Evolutionary conservation across 2,888 invertebrate species (phyloP).

Genomic region (Meloe dianella): DNA sequence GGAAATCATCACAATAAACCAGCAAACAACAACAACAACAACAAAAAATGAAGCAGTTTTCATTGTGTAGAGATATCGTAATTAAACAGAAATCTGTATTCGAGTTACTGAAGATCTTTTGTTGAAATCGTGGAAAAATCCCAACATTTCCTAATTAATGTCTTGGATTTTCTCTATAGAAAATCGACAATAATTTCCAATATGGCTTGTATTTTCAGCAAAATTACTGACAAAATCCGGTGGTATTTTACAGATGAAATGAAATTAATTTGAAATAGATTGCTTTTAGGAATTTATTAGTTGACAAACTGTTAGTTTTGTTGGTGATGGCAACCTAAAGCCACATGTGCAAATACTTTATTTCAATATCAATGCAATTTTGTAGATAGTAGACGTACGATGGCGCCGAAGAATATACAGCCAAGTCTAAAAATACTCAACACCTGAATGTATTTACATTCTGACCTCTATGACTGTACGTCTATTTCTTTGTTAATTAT

Average conservation of each 20-base stretch:
- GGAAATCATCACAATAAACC: neutral
- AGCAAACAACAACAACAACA: neutral
- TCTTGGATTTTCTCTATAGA: neutral
- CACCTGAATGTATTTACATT: neutral
- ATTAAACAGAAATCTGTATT: neutral
- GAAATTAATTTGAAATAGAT: conserved; percentile 1
- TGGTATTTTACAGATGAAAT: neutral
- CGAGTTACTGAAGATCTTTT: neutral
- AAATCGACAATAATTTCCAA: neutral
- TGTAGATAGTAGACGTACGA: neutral
- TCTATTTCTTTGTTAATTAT: neutral
- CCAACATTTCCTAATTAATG: conserved; percentile 1
- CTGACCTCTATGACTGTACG: neutral
- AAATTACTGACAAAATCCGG: neutral
- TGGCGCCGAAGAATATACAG: neutral
- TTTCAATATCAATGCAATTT: conserved; percentile 1
- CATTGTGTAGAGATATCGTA: neutral
- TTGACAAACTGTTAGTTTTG: neutral
- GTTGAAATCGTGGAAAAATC: neutral
- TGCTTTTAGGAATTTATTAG: neutral
- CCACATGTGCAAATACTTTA: neutral
- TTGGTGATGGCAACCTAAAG: neutral
- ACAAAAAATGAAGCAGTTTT: neutral
- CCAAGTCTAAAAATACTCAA: neutral
- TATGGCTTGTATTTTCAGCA: neutral